Percentiles rank a stretch among this genome's conserved stretches.
phyloP scores from a whole-genome alignment of 2,113 vertebrate genomes.

The Monarcha castaneiventris region DNA sequence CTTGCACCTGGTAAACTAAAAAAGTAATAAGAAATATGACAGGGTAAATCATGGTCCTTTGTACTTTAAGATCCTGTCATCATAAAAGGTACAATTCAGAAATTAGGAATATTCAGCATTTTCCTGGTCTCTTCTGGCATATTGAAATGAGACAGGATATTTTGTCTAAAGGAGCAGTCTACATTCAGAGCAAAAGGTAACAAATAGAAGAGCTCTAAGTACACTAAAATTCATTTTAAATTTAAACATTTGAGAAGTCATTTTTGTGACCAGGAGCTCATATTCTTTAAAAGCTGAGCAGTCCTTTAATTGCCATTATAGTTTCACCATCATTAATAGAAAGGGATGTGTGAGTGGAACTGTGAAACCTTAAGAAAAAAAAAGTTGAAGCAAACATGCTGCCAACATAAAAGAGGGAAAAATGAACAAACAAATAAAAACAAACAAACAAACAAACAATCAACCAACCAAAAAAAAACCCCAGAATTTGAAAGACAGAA shows the following conservation, averaged over 20 bases:
- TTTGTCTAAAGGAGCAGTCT: neutral
- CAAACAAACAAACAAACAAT: neutral
- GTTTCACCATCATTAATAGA: neutral
- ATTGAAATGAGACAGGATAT: neutral
- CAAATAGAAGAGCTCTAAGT: neutral
- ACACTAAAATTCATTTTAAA: neutral
- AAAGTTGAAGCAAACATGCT: neutral
- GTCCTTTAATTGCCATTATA: neutral
- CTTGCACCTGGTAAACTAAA: neutral
- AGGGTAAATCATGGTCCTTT: neutral
- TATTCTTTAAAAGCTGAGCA: neutral
- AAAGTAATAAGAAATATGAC: neutral
- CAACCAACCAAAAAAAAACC: fast-evolving
- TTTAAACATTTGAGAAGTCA: neutral
- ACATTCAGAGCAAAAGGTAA: neutral
- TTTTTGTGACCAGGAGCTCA: neutral
- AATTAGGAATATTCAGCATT: neutral
- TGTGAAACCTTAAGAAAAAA: neutral
- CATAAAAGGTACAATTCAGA: neutral
- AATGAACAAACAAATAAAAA: neutral
- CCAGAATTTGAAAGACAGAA: neutral
- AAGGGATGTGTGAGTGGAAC: neutral
- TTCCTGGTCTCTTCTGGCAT: neutral
- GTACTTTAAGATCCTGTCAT: neutral
- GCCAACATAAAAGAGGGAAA: neutral